Percentiles rank a stretch among this genome's conserved stretches.
Evolutionary conservation across 2,888 invertebrate genomes (phyloP).

Genomic region (Parasteatoda lunata): DNA sequence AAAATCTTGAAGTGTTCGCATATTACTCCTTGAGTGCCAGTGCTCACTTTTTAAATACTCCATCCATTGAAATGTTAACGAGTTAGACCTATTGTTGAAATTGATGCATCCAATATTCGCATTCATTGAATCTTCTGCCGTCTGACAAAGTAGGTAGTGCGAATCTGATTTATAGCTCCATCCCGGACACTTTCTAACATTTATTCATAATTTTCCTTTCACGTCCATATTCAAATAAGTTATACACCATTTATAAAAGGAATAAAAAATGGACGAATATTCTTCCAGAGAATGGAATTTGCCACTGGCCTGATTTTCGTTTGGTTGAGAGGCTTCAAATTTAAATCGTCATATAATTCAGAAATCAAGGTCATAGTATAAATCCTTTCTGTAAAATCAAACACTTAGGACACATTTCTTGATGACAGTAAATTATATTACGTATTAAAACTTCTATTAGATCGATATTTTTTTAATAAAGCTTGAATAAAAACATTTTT

Average conservation of each 20-base stretch:
- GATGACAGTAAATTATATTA: too few relatives aligned
- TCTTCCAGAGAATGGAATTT: too few relatives aligned
- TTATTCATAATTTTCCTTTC: background rate
- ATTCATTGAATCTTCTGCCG: background rate
- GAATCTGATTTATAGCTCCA: slow-evolving; percentile 6
- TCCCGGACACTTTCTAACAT: background rate
- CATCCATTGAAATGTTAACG: too few relatives aligned
- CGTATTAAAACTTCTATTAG: too few relatives aligned
- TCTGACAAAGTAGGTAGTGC: background rate
- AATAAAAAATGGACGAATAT: too few relatives aligned
- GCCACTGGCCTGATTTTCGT: background rate
- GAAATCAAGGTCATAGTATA: too few relatives aligned
- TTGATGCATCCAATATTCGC: background rate
- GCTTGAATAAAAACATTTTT: too few relatives aligned
- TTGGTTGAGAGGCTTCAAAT: background rate
- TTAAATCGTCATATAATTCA: too few relatives aligned
- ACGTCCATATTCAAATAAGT: background rate
- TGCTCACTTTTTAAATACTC: background rate
- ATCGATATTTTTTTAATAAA: too few relatives aligned
- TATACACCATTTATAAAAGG: background rate
- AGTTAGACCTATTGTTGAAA: background rate
- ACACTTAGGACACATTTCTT: too few relatives aligned
- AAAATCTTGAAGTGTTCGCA: background rate
- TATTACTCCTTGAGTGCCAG: background rate
- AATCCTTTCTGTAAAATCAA: too few relatives aligned